Conservation (phyloP, 2,888 invertebrate genomes). For the Palloptera scutellata region DNA sequence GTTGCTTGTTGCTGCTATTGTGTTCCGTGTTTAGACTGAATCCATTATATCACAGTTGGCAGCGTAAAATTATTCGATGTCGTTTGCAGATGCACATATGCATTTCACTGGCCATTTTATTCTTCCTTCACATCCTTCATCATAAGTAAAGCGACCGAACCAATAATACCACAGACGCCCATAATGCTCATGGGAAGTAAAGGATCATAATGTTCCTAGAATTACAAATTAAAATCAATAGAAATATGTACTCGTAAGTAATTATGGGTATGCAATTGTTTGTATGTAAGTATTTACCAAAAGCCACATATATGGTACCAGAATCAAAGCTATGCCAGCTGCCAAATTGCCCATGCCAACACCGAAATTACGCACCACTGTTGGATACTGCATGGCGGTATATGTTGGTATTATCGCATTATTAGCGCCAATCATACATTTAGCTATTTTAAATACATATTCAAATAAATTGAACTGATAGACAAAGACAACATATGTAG, state of each 20-base stretch:
- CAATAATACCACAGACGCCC: slow-evolving; percentile 66
- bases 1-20: too few relatives aligned
- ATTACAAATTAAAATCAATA: slow-evolving; percentile 10
- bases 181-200: slow-evolving; percentile 67
- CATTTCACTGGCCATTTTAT: not conserved
- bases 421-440: slow-evolving; percentile 78
- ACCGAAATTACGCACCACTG: slow-evolving; percentile 74
- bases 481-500: not conserved
- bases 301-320: slow-evolving; percentile 81
- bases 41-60: too few relatives aligned
- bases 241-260: not conserved
- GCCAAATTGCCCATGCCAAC: slow-evolving; percentile 79
- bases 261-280: not conserved
- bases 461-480: slow-evolving; percentile 67
- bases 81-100: too few relatives aligned
- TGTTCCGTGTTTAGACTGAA: too few relatives aligned
- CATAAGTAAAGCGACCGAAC: slow-evolving; percentile 66
- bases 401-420: slow-evolving; percentile 81
- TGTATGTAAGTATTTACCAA: slow-evolving; percentile 67
- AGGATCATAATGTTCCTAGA: slow-evolving; percentile 64
- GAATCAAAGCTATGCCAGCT: slow-evolving; percentile 78
- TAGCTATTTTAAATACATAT: slow-evolving; percentile 62
- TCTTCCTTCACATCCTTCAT: slow-evolving; percentile 62
- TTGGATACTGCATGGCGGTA: slow-evolving; percentile 77
- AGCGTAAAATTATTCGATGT: too few relatives aligned